phyloP scores from a whole-genome alignment of 2,797 vertebrate genomes.

The Channa striata region DNA sequence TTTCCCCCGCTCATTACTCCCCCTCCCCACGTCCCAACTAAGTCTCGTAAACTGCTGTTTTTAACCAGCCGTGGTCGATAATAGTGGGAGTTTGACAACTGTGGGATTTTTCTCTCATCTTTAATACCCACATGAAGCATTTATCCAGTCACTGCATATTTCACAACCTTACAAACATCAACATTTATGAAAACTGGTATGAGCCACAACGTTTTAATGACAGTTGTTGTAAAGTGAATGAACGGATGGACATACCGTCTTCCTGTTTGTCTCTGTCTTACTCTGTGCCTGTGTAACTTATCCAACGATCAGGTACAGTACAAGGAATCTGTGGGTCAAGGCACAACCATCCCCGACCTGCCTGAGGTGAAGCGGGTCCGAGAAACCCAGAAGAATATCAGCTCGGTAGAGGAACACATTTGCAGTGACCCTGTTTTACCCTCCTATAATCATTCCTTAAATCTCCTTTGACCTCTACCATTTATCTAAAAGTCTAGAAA shows the following conservation, averaged over 20 bases:
- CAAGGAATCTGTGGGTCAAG: slow-evolving; percentile 93
- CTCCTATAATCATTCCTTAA: background rate
- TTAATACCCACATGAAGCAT: too few relatives aligned
- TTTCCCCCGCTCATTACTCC: background rate
- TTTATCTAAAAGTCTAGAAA: slow-evolving; percentile 6
- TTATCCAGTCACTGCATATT: too few relatives aligned
- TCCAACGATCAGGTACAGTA: slow-evolving; percentile 90
- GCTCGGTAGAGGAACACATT: slow-evolving; percentile 88
- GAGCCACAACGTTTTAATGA: too few relatives aligned
- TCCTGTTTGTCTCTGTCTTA: slow-evolving; percentile 51
- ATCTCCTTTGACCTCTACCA: background rate
- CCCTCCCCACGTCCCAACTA: slow-evolving; percentile 49
- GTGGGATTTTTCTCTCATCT: too few relatives aligned
- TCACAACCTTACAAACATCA: too few relatives aligned
- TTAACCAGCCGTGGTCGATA: background rate
- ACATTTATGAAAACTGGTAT: too few relatives aligned
- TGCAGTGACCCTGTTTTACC: background rate
- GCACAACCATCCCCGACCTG: slow-evolving; percentile 93
- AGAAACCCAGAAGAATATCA: slow-evolving; percentile 99
- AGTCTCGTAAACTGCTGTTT: slow-evolving; percentile 28
- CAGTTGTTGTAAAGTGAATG: too few relatives aligned
- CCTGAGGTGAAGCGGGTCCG: slow-evolving; percentile 96
- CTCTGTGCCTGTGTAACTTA: slow-evolving; percentile 56
- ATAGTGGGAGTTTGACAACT: too few relatives aligned
- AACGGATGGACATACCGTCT: too few relatives aligned